Percentiles rank a stretch among this genome's conserved stretches.
Evolutionary conservation across 2,888 invertebrate genomes (phyloP).

Genomic region (Hypomecis punctinalis): DNA sequence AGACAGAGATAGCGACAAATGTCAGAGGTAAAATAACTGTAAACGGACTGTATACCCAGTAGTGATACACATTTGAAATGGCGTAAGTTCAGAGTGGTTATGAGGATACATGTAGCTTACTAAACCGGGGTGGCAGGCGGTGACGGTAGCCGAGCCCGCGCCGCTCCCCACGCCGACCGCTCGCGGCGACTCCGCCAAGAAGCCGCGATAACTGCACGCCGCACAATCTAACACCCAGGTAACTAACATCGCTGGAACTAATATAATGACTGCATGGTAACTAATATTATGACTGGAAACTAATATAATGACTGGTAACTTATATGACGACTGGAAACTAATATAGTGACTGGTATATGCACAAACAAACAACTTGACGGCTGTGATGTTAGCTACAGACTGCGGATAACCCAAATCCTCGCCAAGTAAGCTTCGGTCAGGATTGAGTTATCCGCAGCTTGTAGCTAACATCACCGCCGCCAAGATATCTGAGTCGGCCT

Average conservation of each 20-base stretch:
- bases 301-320: not conserved
- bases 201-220: constrained; percentile 71
- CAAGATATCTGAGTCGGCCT: too few species aligned
- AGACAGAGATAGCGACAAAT: too few species aligned
- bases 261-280: not conserved
- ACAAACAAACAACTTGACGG: not conserved
- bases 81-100: too few species aligned
- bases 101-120: constrained; percentile 10
- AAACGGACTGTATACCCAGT: too few species aligned
- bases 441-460: too few species aligned
- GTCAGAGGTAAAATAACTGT: too few species aligned
- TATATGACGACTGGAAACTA: not conserved
- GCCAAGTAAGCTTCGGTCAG: too few species aligned
- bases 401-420: not conserved
- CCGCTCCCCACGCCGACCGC: constrained; percentile 69
- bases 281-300: not conserved
- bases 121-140: constrained; percentile 62
- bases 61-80: too few species aligned
- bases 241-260: constrained; percentile 18
- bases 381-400: not conserved
- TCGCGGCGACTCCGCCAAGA: constrained; percentile 73
- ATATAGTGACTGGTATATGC: not conserved
- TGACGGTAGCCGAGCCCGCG: constrained; percentile 63
- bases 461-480: too few species aligned
- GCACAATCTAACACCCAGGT: constrained; percentile 53